Evolutionary conservation across 1,140 invertebrate species (phyloP).

Genomic region (Phymastichus coffea): DNA sequence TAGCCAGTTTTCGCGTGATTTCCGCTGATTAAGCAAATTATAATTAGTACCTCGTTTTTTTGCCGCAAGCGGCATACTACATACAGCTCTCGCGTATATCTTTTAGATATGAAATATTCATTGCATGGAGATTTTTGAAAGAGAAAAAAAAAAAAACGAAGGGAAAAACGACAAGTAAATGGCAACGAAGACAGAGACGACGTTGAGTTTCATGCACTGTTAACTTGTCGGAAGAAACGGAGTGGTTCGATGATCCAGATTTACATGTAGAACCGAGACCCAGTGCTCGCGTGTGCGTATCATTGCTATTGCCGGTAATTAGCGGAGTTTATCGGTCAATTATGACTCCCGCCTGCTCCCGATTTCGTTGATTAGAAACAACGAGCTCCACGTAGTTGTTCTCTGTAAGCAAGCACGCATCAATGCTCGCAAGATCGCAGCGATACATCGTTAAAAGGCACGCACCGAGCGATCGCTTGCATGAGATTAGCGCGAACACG

Average conservation of each 20-base stretch:
- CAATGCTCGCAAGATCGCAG: not conserved
- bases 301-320: slow-evolving; percentile 46
- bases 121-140: slow-evolving; percentile 40
- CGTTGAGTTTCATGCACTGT: no score
- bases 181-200: not conserved
- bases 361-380: slow-evolving; percentile 17
- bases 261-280: slow-evolving; percentile 8
- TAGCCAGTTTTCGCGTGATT: slow-evolving; percentile 26
- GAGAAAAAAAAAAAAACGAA: not conserved
- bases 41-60: slow-evolving; percentile 27
- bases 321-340: slow-evolving; percentile 46
- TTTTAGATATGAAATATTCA: slow-evolving; percentile 49
- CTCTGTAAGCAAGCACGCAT: not conserved
- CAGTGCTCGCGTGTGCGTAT: slow-evolving; percentile 31
- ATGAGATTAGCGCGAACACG: no score
- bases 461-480: no score
- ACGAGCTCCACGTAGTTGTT: no score
- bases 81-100: not conserved
- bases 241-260: slow-evolving; percentile 32
- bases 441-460: no score
- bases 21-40: slow-evolving; percentile 21
- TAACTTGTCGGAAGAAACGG: slow-evolving; percentile 4
- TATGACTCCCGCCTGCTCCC: no score
- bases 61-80: not conserved
- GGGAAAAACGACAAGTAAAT: not conserved